Base-by-base conservation (phyloP, 2,797 vertebrate genomes). In the Semotilus atromaculatus region DNA sequence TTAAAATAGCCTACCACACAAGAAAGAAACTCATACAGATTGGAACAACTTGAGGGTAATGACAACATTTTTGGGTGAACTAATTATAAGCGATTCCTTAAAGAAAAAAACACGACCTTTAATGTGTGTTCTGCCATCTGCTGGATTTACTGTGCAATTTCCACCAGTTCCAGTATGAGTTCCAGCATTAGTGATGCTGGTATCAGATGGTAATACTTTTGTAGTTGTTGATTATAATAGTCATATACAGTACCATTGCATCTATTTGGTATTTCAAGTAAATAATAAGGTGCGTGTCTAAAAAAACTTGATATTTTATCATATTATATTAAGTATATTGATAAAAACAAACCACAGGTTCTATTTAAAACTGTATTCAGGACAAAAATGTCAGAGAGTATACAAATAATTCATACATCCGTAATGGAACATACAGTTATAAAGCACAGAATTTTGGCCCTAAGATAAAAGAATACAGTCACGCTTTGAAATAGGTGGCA, bases 101-200 rank as follows among this genome's bases (percentile, higher is more conserved):
- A 64, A 36, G 1, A 4, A 55, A 29, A 40, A n/a, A 7, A 4
- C 64, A 7, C 1, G 23, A 4, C 3, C 5, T 18, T 38, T 79
- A 45, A 13, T 43, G 85, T 74, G 66, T 80, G 71, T 26, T 29
- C 31, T 82, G 75, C 86, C 86, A 83, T 66, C 86, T 89, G 48
- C 74, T 85, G 85, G 67, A 60, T 8, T 75, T 6, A 45, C 40
- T 36, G 9, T 26, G 55, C 19, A 74, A 38, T 26, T 7, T 34
- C 4, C n/a, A 1, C 3, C 40, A 31, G n/a, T 31, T 36, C 45
- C 10, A 13, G 40, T 3, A 43, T 4, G 29, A 31, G n/a, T 31
- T 36, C 45, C 10, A 13, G 40, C 11, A 43, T 4, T 10, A 45
- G 14, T 0, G 45, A 2, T 48, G 14, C 1, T 29, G 19, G 13